A percentile compares a stretch with the other conserved stretches of the same genome.
These are phyloP conservation scores for Tragulus kanchil DNA, from an alignment of 2,113 vertebrate genomes.

Conservation along the genomic window DNA sequence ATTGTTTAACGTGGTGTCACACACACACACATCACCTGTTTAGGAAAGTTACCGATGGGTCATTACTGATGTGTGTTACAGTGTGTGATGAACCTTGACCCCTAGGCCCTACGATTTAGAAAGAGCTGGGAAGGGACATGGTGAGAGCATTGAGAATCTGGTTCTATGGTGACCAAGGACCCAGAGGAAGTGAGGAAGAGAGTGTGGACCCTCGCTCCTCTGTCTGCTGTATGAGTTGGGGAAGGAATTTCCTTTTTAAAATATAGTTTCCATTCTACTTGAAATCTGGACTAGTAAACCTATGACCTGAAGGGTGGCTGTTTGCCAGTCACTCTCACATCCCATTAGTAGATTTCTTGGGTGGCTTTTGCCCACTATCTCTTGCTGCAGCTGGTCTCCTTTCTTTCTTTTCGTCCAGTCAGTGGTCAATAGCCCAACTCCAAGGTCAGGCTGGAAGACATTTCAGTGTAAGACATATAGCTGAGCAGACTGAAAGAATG, in stretches of 20 bases:
- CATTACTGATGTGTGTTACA: no score
- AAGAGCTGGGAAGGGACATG: background rate
- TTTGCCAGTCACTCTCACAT: background rate
- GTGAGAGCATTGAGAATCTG: background rate
- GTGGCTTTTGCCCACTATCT: background rate
- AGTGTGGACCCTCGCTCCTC: background rate
- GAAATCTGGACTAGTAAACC: background rate
- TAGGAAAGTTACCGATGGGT: background rate
- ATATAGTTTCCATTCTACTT: background rate
- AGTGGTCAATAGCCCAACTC: background rate
- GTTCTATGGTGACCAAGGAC: background rate
- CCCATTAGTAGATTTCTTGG: background rate
- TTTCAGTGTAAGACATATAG: accelerated
- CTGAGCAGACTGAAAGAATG: background rate
- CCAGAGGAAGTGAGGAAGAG: background rate
- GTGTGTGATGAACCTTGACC: background rate
- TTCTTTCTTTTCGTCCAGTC: background rate
- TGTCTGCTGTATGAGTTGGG: background rate
- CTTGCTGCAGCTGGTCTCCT: background rate
- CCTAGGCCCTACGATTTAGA: background rate
- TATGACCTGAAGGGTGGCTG: accelerated
- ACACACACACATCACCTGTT: accelerated
- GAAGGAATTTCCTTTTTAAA: background rate
- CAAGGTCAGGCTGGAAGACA: background rate
- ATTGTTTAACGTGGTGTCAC: accelerated